Base-by-base conservation (phyloP, 2,888 invertebrate genomes). In the Euzophera pinguis region DNA sequence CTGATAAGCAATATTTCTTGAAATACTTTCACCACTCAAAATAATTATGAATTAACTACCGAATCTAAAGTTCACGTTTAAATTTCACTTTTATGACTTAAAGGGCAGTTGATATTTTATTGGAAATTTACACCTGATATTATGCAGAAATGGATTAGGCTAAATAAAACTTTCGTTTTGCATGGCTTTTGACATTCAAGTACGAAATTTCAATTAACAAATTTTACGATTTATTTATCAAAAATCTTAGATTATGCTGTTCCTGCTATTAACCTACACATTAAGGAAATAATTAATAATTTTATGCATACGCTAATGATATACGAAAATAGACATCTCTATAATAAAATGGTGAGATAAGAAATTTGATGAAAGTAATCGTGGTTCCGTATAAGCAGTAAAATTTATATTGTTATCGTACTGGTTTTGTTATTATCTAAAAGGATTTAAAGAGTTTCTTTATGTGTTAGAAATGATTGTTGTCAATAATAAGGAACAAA, bases 221-320 rank as follows among this genome's bases (percentile, higher is more conserved):
- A 55, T 56, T 59, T 57, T 50, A 59, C 52, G 52, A 56, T 59
- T 50, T 53, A 27, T 52, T 41, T 53, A 56, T 56, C 53, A 49
- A 42, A 47, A 45, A 41, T 50, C 50, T 37, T 43, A 56, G 16
- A 12, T 47, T 53, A 35, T 37, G 45, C 37, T 17, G 50, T 53
- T 55, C 53, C 56, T 50, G 55, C 52, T 34, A 51, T 59, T 52
- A 48, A 53, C 53, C 55, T 29, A 54, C 17, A 35, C 17, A 32
- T 43, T 1, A 6, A 53, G 57, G 57, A 59, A 55, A 59, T 59
- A 57, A 59, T 59, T 57, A 59, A 57, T 59, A 57, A 56, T 56
- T 47, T 43, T 42, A 13, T 50, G 51, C 52, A 54, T 54, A 50
- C 52, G 38, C 42, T 53, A 53, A 48, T 54, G 52, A 53, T 55